These are phyloP conservation scores for Drosophila neonasuta DNA, from an alignment of 2,888 invertebrate genomes.

Conservation along the genomic window DNA sequence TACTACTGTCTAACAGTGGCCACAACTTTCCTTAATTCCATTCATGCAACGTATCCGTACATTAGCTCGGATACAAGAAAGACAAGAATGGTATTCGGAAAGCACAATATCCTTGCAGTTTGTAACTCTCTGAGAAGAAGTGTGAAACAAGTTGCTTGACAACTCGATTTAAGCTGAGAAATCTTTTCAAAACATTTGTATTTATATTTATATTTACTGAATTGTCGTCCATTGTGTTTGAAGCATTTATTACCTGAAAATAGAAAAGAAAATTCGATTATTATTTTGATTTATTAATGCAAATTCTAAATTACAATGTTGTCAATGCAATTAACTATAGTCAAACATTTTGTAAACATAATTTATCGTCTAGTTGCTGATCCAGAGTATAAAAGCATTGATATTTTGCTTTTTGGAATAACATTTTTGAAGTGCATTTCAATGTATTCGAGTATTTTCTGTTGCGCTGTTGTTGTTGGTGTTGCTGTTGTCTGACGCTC, in stretches of 20 bases:
- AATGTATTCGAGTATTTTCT: neutral
- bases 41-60: slow-evolving; percentile 31
- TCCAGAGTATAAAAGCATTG: neutral
- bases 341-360: neutral
- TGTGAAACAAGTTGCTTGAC: neutral
- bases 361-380: neutral
- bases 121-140: neutral
- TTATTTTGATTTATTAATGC: neutral
- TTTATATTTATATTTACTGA: neutral
- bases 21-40: slow-evolving; percentile 31
- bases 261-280: slow-evolving; percentile 4
- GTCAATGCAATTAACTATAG: neutral
- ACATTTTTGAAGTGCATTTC: slow-evolving; percentile 1
- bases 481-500: slow-evolving; percentile 20
- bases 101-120: neutral
- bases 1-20: neutral
- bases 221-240: neutral
- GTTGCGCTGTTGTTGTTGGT: neutral
- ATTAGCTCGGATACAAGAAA: neutral
- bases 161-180: neutral
- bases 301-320: neutral
- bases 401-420: neutral
- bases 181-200: neutral
- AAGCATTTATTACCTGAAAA: slow-evolving; percentile 47
- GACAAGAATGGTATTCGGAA: neutral